These are phyloP conservation scores for Melinaea menophilus DNA, from an alignment of 2,888 invertebrate genomes.

Conservation along the genomic window DNA sequence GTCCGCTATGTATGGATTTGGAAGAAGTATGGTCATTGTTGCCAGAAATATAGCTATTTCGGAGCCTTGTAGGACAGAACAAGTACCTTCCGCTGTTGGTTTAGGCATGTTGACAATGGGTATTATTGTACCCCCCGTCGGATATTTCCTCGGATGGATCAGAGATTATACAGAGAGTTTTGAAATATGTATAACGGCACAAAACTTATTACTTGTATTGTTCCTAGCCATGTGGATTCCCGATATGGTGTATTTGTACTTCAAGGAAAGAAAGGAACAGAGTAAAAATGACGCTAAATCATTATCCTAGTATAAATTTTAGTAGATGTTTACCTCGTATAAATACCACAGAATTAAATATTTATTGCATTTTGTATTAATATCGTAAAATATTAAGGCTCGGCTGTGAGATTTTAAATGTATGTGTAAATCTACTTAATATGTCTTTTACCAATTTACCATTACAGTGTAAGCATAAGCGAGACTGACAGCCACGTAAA, in stretches of 20 bases:
- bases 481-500: not conserved
- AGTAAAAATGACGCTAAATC: constrained; percentile 43
- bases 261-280: constrained; percentile 52
- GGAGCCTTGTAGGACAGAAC: constrained; percentile 76
- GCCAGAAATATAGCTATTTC: constrained; percentile 84
- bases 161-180: constrained; percentile 82
- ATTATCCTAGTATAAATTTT: constrained; percentile 37
- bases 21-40: constrained; percentile 85
- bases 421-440: not conserved
- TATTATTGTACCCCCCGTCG: constrained; percentile 80
- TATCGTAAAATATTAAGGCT: no score
- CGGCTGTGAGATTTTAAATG: constrained; percentile 31
- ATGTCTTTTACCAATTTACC: constrained; percentile 12
- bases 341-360: not conserved
- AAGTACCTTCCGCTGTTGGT: constrained; percentile 83
- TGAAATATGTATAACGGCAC: constrained; percentile 79
- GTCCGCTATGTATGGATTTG: constrained; percentile 81
- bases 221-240: constrained; percentile 78
- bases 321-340: not conserved
- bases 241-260: constrained; percentile 69
- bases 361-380: constrained; percentile 3
- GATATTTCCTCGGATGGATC: constrained; percentile 81
- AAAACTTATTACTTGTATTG: constrained; percentile 75
- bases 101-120: constrained; percentile 86
- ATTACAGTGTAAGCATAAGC: constrained; percentile 14